Evolutionary conservation across 2,797 vertebrate genomes (phyloP).

Genomic region (Notamacropus eugenii): DNA sequence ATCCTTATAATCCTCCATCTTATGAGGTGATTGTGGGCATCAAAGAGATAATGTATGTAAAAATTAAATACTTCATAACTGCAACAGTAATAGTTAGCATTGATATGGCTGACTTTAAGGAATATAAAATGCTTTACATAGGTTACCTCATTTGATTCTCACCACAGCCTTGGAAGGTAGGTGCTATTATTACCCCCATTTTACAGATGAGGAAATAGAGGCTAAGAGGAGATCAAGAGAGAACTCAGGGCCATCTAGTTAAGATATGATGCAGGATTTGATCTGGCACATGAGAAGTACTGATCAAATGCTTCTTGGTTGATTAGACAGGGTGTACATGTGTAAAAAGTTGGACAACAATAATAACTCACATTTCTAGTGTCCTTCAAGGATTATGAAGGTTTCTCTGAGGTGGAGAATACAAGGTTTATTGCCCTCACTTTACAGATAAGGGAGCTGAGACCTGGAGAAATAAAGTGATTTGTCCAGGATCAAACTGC

Average conservation of each 20-base stretch:
- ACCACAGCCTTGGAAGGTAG: neutral
- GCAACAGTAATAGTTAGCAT: neutral
- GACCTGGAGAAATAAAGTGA: neutral
- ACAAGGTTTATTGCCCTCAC: neutral
- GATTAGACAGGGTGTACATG: neutral
- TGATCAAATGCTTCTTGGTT: neutral
- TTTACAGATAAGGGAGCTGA: neutral
- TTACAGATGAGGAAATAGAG: neutral
- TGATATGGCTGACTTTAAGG: neutral
- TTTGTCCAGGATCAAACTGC: neutral
- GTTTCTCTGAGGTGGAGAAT: neutral
- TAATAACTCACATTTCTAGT: neutral
- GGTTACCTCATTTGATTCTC: neutral
- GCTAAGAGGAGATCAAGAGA: neutral
- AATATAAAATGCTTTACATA: neutral
- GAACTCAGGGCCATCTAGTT: neutral
- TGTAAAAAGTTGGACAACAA: neutral
- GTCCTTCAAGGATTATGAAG: neutral
- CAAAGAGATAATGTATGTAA: neutral
- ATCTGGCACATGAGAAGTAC: too few relatives aligned
- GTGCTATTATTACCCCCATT: neutral
- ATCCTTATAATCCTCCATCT: neutral
- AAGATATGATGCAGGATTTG: neutral
- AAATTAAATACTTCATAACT: neutral
- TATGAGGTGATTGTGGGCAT: neutral